Evolutionary conservation across 2,888 invertebrate genomes (phyloP), one percentile per base, ranked within the genome.

Genomic region (Thymelicus acteon): DNA sequence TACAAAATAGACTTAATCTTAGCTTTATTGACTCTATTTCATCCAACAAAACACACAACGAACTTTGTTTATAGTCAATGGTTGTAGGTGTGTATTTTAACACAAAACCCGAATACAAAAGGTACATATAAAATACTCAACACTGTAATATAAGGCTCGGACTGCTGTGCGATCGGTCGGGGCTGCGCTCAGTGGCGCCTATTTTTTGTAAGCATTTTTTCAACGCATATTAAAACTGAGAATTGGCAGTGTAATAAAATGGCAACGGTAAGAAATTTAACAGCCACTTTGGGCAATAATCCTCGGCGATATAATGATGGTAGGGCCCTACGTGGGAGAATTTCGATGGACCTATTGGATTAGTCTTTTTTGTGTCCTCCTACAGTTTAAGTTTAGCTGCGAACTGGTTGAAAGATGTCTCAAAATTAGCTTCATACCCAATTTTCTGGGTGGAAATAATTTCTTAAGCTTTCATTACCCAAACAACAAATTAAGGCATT

Each of bases 71-170:
- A 93, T 92, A 91, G 91, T 89, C 92, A 92, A 93, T 92, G 90
- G 91, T 92, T 87, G 86, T 91, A 93, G 93, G 93, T 93, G 93
- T 91, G 92, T 91, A 93, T 93, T 93, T 93, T 93, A 93, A 93
- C 93, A 93, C 93, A 90, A 84, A 87, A 82, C 86, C 86, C 85
- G 78, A 85, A 82, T 83, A 86, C 85, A 86, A 89, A 92, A 87
- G 86, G 84, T 82, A 80, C 79, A 79, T 73, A 80, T 89, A 92
- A 93, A 93, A 90, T 86, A 86, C 82, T 84, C 86, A 84, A 89
- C 89, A 88, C 84, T 81, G 80, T 84, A 89, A 88, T 88, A 90
- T 90, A 91, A 87, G 85, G 85, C 84, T 79, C 82, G 81, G 82
- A 81, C 85, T 88, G 89, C 81, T 68, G 77, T 72, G 75, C 72